phyloP scores from a whole-genome alignment of 2,888 invertebrate species.

The Cantharis rufa region DNA sequence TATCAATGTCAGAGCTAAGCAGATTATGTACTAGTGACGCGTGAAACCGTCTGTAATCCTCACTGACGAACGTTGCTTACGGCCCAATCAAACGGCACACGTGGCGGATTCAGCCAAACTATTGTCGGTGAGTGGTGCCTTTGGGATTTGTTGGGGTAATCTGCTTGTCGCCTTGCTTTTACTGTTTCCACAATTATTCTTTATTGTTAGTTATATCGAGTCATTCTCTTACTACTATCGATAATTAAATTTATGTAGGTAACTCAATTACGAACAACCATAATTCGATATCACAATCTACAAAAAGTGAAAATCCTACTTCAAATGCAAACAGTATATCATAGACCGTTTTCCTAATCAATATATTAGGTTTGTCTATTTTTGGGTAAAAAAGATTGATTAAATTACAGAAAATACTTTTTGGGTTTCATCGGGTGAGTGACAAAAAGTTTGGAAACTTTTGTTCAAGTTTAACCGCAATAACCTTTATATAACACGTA shows the following conservation, averaged over 20 bases:
- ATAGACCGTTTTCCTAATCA: not conserved
- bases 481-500: not conserved
- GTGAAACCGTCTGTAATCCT: constrained; percentile 59
- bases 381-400: not conserved
- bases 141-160: constrained; percentile 48
- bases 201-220: constrained; percentile 35
- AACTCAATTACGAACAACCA: not conserved
- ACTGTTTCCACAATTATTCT: constrained; percentile 48
- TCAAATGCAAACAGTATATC: not conserved
- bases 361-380: not conserved
- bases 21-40: constrained; percentile 62
- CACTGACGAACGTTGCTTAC: constrained; percentile 55
- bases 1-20: constrained; percentile 64
- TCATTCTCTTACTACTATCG: not conserved
- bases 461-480: not conserved
- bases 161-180: constrained; percentile 46
- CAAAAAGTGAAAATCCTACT: not conserved
- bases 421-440: not conserved
- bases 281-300: constrained; percentile 6
- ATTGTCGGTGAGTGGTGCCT: constrained; percentile 45
- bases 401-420: not conserved
- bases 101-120: constrained; percentile 44
- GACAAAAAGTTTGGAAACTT: not conserved
- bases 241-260: not conserved
- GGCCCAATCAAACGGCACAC: constrained; percentile 55